Evolutionary conservation across 2,797 vertebrate species (phyloP).

Genomic region (Alosa sapidissima): DNA sequence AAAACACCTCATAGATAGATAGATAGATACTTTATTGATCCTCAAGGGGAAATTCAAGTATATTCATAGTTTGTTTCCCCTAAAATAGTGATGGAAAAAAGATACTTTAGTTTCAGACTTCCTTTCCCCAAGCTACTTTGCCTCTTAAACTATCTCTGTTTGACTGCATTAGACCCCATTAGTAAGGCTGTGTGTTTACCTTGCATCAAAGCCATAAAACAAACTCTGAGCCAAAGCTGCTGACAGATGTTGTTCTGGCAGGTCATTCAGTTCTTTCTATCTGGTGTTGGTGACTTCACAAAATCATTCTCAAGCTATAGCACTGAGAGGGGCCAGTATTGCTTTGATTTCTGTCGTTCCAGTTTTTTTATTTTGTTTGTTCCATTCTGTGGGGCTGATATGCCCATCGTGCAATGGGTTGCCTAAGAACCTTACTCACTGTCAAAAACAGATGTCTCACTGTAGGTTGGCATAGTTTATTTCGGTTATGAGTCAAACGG

Average conservation of each 20-base stretch:
- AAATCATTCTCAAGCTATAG: conserved; percentile 37
- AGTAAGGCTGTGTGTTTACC: conserved; percentile 54
- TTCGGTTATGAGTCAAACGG: neutral
- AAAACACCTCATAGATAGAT: neutral
- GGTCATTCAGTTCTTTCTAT: conserved; percentile 52
- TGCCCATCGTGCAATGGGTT: neutral
- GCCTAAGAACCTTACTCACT: neutral
- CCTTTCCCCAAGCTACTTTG: neutral
- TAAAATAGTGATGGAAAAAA: neutral
- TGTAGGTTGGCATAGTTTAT: neutral
- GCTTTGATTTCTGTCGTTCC: conserved; percentile 30
- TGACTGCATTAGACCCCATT: conserved; percentile 33
- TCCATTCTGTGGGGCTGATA: neutral
- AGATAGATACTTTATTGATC: too few relatives aligned
- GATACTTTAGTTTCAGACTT: neutral
- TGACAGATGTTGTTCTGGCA: conserved; percentile 45
- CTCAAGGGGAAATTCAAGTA: too few relatives aligned
- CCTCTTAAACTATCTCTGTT: conserved; percentile 28
- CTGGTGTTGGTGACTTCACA: conserved; percentile 46
- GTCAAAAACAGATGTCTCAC: conserved; percentile 1
- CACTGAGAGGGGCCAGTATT: neutral
- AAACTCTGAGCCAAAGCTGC: conserved; percentile 24
- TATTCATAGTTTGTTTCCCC: neutral
- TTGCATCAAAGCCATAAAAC: conserved; percentile 44
- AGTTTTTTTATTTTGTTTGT: neutral